Conservation (phyloP, 2,888 invertebrate species). For the Spilosoma lubricipeda region DNA sequence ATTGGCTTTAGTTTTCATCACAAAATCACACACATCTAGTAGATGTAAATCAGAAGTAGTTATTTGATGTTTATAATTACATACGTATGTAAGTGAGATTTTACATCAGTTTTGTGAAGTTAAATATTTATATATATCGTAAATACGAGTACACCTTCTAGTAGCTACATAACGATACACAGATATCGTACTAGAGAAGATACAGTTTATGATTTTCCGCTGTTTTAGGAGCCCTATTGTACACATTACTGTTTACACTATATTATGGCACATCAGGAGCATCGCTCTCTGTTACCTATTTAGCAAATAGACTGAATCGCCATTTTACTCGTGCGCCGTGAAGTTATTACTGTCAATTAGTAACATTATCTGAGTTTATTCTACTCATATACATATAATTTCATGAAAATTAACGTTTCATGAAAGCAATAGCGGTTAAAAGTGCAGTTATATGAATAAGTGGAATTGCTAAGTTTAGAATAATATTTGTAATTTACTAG, state of each 20-base stretch:
- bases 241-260: conserved; percentile 31
- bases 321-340: conserved; percentile 26
- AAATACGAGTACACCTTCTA: neutral
- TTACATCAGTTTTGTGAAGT: no score
- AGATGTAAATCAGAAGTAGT: no score
- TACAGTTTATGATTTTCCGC: conserved; percentile 1
- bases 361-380: neutral
- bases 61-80: no score
- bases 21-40: no score
- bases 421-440: conserved; percentile 3
- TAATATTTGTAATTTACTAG: neutral
- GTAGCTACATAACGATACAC: neutral
- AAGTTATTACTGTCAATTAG: conserved; percentile 15
- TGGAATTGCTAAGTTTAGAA: neutral
- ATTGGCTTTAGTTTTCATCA: no score
- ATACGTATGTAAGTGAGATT: no score
- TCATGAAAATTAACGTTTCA: neutral
- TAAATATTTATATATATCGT: no score
- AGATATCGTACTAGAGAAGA: neutral
- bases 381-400: neutral
- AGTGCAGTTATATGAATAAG: neutral
- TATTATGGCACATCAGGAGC: conserved; percentile 34
- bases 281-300: conserved; percentile 46
- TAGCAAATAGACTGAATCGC: conserved; percentile 44
- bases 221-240: conserved; percentile 17